Evolutionary conservation across 2,888 invertebrate species (phyloP).

Genomic region (Acleris holmiana): DNA sequence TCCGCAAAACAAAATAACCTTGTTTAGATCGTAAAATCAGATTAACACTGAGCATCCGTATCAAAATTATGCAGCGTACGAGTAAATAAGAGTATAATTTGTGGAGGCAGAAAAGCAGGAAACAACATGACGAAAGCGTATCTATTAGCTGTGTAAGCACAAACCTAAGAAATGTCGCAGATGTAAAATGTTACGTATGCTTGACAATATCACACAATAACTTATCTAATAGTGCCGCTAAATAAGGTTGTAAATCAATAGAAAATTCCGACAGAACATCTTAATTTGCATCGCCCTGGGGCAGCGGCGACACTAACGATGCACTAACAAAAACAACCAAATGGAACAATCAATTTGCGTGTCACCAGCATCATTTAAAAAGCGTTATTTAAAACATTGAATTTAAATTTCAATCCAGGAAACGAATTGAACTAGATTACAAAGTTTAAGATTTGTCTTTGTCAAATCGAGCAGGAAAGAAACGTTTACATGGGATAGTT

Average conservation of each 20-base stretch:
- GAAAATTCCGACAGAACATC: slow-evolving; percentile 68
- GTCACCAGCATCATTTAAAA: slow-evolving; percentile 68
- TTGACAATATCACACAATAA: slow-evolving; percentile 23
- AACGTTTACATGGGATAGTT: slow-evolving; percentile 1
- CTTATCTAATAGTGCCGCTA: slow-evolving; percentile 49
- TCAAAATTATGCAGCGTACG: slow-evolving; percentile 35
- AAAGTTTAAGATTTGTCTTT: slow-evolving; percentile 33
- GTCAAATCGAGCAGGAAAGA: slow-evolving; percentile 29
- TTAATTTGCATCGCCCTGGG: slow-evolving; percentile 77
- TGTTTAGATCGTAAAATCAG: slow-evolving; percentile 55
- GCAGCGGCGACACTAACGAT: slow-evolving; percentile 75
- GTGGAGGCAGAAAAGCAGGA: slow-evolving; percentile 5
- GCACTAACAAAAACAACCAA: slow-evolving; percentile 73
- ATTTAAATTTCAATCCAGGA: slow-evolving; percentile 58
- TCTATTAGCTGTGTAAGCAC: neutral
- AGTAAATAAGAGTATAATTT: slow-evolving; percentile 6
- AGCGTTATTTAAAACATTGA: slow-evolving; percentile 58
- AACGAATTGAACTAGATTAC: slow-evolving; percentile 26
- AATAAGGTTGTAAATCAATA: slow-evolving; percentile 72
- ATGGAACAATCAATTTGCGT: slow-evolving; percentile 74
- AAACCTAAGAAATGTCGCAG: slow-evolving; percentile 9
- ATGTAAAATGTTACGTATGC: slow-evolving; percentile 4
- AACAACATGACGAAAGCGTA: neutral
- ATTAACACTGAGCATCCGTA: slow-evolving; percentile 46
- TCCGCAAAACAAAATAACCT: slow-evolving; percentile 53